These are phyloP conservation scores for Cryptocheilus praepositus DNA, from an alignment of 2,888 invertebrate species.

Conservation along the genomic window DNA sequence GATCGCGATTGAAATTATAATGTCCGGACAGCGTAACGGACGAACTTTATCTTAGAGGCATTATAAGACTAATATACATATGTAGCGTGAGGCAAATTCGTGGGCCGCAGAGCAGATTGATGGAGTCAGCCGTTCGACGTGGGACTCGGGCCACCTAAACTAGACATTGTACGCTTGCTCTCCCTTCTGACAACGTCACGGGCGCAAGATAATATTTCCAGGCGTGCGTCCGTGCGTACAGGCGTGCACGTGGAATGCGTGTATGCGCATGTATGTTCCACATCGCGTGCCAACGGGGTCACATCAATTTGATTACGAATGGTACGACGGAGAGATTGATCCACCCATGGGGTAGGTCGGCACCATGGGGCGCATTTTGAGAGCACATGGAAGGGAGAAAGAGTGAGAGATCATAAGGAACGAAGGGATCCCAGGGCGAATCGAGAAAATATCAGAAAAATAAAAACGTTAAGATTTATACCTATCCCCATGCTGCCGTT, in stretches of 20 bases:
- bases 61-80: no score
- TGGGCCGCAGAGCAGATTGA: no score
- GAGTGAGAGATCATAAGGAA: not conserved
- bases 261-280: conserved; percentile 21
- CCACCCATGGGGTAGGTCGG: conserved; percentile 40
- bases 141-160: no score
- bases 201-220: conserved; percentile 3
- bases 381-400: conserved; percentile 3
- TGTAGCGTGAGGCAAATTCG: no score
- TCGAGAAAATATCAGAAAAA: not conserved
- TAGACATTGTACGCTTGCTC: no score
- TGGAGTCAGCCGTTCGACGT: no score
- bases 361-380: conserved; percentile 40
- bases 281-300: conserved; percentile 36
- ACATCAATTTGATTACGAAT: conserved; percentile 41
- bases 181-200: no score
- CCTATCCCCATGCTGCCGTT: no score
- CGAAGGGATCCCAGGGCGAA: not conserved
- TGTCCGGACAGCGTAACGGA: no score
- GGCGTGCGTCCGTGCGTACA: not conserved
- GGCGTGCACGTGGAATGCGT: conserved; percentile 4
- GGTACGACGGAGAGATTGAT: conserved; percentile 31
- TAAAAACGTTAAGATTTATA: not conserved
- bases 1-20: no score
- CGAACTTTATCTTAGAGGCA: no score